phyloP scores from a whole-genome alignment of 2,888 invertebrate genomes.

The Pristionchus entomophagus region DNA sequence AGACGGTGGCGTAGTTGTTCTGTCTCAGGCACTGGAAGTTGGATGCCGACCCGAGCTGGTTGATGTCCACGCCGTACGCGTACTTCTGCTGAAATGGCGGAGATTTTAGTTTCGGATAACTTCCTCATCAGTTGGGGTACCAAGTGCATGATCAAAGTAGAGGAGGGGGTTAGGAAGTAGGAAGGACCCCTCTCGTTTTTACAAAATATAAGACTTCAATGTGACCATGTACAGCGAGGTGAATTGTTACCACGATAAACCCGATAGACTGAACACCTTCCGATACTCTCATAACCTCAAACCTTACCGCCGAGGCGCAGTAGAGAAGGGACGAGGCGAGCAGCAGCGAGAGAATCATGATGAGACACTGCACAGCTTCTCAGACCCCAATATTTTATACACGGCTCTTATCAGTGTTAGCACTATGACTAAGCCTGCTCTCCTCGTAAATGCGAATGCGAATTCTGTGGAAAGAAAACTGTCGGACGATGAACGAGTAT shows the following conservation, averaged over 20 bases:
- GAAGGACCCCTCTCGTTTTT: no score
- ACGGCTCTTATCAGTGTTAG: not conserved
- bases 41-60: not conserved
- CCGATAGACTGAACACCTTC: not conserved
- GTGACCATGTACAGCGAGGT: no score
- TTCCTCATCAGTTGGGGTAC: no score
- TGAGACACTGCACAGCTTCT: not conserved
- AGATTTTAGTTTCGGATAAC: not conserved
- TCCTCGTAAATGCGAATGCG: not conserved
- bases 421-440: not conserved
- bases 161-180: no score
- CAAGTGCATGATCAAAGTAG: no score
- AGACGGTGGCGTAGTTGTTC: slow-evolving; percentile 40
- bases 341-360: not conserved
- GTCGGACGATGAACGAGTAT: no score
- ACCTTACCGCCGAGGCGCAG: not conserved
- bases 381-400: not conserved
- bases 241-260: no score
- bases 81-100: not conserved
- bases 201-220: no score
- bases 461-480: no score
- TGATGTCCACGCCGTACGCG: slow-evolving; percentile 43
- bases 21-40: slow-evolving; percentile 29
- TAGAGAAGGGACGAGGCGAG: not conserved
- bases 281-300: not conserved